Evolutionary conservation across 2,888 invertebrate genomes (phyloP).

Genomic region (Pristionchus entomophagus): DNA sequence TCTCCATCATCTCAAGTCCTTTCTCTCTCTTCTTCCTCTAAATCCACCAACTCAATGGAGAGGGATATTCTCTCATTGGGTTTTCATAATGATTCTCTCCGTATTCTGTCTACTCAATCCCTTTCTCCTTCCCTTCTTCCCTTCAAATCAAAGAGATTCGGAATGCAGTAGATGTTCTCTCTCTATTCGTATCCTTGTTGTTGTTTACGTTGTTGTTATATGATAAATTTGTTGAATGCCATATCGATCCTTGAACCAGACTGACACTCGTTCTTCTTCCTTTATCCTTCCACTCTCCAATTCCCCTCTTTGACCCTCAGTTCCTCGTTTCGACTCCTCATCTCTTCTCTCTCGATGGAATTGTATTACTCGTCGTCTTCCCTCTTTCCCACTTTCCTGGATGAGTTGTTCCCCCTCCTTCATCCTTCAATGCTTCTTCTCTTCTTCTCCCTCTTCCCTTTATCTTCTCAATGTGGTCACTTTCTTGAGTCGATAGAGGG

Average conservation of each 20-base stretch:
- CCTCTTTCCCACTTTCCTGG: neutral
- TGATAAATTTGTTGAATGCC: neutral
- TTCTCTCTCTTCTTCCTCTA: neutral
- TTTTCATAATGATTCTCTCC: neutral
- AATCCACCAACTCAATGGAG: neutral
- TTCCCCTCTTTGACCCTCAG: neutral
- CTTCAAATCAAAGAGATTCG: conserved; percentile 7
- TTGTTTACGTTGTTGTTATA: conserved; percentile 11
- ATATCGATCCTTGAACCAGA: neutral
- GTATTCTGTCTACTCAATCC: neutral
- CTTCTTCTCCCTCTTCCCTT: neutral
- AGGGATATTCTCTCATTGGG: conserved; percentile 17
- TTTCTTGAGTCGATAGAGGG: neutral
- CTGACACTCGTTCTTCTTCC: neutral
- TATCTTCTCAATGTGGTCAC: neutral
- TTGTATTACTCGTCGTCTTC: neutral
- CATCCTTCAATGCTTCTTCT: neutral
- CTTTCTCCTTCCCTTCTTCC: neutral
- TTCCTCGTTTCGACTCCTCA: neutral
- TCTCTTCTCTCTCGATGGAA: conserved; percentile 19
- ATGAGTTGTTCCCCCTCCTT: neutral
- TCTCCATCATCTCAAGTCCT: neutral
- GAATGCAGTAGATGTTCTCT: conserved; percentile 29
- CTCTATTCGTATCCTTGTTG: neutral
- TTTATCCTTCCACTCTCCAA: neutral